These are phyloP conservation scores for Autographa gamma DNA, from an alignment of 2,888 invertebrate genomes.

Conservation along the genomic window DNA sequence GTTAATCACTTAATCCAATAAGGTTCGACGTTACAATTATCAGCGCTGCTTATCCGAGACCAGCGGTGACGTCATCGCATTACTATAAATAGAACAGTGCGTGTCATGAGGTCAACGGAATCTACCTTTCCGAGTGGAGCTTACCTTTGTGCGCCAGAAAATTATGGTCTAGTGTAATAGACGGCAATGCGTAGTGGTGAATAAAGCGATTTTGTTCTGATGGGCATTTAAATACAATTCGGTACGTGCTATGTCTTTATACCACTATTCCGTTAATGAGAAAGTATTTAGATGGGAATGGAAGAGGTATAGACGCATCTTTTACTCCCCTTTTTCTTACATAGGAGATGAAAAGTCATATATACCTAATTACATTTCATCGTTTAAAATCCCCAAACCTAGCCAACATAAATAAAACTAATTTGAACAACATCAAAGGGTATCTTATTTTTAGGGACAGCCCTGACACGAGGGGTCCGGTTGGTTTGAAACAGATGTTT, in stretches of 20 bases:
- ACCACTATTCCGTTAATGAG: too few relatives aligned
- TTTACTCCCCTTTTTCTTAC: too few relatives aligned
- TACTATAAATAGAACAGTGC: slow-evolving; percentile 49
- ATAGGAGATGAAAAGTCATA: neutral
- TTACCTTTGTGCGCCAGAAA: slow-evolving; percentile 19
- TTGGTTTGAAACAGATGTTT: slow-evolving; percentile 29
- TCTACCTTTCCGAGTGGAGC: slow-evolving; percentile 38
- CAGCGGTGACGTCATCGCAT: slow-evolving; percentile 43
- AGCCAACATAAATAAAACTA: slow-evolving; percentile 19
- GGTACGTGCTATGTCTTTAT: too few relatives aligned
- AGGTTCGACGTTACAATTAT: slow-evolving; percentile 5
- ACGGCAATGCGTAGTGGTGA: neutral
- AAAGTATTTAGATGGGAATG: too few relatives aligned
- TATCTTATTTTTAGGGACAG: slow-evolving; percentile 50
- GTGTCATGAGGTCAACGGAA: slow-evolving; percentile 52
- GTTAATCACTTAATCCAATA: slow-evolving; percentile 4
- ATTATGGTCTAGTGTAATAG: slow-evolving; percentile 16
- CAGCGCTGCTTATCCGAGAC: slow-evolving; percentile 6
- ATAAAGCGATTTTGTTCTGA: neutral
- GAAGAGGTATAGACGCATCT: too few relatives aligned
- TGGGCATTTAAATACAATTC: neutral
- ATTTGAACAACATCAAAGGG: slow-evolving; percentile 32
- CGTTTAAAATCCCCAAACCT: slow-evolving; percentile 7
- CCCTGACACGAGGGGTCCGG: slow-evolving; percentile 17
- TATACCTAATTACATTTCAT: neutral